A percentile compares a stretch with the other conserved stretches of the same genome.
phyloP scores from a whole-genome alignment of 2,797 vertebrate species.

The Acrossocheilus wenchowensis region DNA sequence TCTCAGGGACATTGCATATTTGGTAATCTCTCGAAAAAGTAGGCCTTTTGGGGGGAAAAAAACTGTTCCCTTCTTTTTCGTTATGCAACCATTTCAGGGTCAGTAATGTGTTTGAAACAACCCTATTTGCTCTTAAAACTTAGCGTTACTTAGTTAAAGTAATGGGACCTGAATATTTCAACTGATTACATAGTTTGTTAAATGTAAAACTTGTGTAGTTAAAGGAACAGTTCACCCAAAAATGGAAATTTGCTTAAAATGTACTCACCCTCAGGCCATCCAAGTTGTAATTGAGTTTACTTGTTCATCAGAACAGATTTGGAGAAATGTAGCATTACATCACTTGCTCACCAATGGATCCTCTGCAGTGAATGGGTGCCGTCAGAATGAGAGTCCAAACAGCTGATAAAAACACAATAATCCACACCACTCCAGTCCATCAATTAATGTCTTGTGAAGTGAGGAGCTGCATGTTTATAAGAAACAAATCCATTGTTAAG shows the following conservation, averaged over 20 bases:
- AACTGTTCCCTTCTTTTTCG: background rate
- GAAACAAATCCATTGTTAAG: background rate
- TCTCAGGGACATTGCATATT: conserved; percentile 32
- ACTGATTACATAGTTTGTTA: background rate
- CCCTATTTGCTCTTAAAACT: background rate
- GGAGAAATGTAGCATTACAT: background rate
- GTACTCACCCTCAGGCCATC: background rate
- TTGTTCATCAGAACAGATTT: background rate
- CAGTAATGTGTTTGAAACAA: background rate
- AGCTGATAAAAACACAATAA: background rate
- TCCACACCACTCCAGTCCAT: background rate
- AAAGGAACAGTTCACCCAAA: background rate
- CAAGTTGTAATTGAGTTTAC: background rate
- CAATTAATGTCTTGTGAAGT: background rate
- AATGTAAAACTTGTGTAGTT: background rate
- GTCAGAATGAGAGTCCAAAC: background rate
- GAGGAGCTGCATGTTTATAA: background rate
- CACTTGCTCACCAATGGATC: background rate
- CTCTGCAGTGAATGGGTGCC: background rate
- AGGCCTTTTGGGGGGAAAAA: conserved; percentile 2
- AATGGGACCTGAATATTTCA: too few relatives aligned
- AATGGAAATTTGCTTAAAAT: background rate
- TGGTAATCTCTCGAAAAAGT: conserved; percentile 16
- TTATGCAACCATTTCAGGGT: conserved; percentile 32
- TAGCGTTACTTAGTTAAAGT: background rate